Conservation (phyloP, 2,113 vertebrate genomes). For the Cyphomyrus plagiostoma region DNA sequence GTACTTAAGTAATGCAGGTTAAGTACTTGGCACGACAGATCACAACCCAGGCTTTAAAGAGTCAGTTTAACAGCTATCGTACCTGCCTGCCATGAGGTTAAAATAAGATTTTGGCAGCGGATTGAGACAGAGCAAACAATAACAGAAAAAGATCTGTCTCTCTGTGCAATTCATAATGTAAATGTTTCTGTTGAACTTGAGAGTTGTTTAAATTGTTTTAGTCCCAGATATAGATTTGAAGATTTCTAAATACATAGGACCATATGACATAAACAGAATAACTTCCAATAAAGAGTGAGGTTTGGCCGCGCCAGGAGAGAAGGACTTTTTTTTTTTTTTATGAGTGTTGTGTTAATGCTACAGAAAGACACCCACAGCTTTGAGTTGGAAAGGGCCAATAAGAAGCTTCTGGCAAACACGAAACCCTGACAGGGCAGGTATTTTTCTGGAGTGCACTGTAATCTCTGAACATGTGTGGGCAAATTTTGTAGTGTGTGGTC, state of each 20-base stretch:
- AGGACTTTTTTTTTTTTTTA: background rate
- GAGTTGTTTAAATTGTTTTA: slow-evolving; percentile 1
- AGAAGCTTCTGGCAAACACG: slow-evolving; percentile 8
- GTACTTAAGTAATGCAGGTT: background rate
- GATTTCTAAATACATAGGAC: background rate
- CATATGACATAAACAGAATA: background rate
- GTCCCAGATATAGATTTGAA: background rate
- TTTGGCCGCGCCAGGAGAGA: background rate
- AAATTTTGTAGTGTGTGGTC: slow-evolving; percentile 2
- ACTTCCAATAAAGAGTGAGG: slow-evolving; percentile 8
- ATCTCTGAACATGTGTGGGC: background rate
- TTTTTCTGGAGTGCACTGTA: background rate
- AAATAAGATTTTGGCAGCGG: background rate
- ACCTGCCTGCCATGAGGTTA: background rate
- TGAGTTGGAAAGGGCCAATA: slow-evolving; percentile 13
- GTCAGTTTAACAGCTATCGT: background rate
- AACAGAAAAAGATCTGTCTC: background rate
- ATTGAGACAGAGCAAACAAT: background rate
- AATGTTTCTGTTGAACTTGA: background rate
- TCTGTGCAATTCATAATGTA: background rate
- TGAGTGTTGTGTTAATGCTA: background rate
- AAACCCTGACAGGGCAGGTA: slow-evolving; percentile 2
- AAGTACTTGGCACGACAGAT: background rate
- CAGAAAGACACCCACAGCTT: background rate
- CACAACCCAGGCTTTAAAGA: background rate